phyloP scores from a whole-genome alignment of 2,797 vertebrate species.

The Buphagus erythrorhynchus region DNA sequence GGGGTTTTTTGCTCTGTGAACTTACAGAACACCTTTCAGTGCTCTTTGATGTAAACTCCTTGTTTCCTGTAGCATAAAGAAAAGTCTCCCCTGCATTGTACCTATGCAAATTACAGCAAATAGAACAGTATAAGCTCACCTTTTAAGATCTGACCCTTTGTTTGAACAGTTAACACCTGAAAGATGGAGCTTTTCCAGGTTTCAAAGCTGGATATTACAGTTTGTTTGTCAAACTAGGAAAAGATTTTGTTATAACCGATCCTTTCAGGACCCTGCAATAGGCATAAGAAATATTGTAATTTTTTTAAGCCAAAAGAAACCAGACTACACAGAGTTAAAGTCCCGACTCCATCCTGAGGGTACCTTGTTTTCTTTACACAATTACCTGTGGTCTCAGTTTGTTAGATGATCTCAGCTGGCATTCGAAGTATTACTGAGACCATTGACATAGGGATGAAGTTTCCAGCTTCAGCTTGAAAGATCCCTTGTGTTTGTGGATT shows the following conservation, averaged over 20 bases:
- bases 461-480: slow-evolving; percentile 40
- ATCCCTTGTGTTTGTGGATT: slow-evolving; percentile 65
- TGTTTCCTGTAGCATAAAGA: slow-evolving; percentile 41
- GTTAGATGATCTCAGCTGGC: not conserved
- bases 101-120: slow-evolving; percentile 63
- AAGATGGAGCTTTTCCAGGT: not conserved
- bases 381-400: not conserved
- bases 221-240: not conserved
- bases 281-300: not conserved
- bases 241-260: not conserved
- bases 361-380: slow-evolving; percentile 17
- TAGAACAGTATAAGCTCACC: slow-evolving; percentile 24
- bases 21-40: slow-evolving; percentile 51
- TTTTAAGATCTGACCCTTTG: not conserved
- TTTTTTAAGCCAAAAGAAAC: not conserved
- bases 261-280: not conserved
- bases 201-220: not conserved
- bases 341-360: not conserved
- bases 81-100: not conserved
- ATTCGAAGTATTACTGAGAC: not conserved
- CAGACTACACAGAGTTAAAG: slow-evolving; percentile 20
- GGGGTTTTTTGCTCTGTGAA: slow-evolving; percentile 49
- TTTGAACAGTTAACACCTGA: slow-evolving; percentile 44
- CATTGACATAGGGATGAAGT: slow-evolving; percentile 37
- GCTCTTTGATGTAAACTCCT: slow-evolving; percentile 66